Evolutionary conservation across 2,888 invertebrate genomes (phyloP), one percentile per base, ranked within the genome.

Genomic region (Carcina quercana): DNA sequence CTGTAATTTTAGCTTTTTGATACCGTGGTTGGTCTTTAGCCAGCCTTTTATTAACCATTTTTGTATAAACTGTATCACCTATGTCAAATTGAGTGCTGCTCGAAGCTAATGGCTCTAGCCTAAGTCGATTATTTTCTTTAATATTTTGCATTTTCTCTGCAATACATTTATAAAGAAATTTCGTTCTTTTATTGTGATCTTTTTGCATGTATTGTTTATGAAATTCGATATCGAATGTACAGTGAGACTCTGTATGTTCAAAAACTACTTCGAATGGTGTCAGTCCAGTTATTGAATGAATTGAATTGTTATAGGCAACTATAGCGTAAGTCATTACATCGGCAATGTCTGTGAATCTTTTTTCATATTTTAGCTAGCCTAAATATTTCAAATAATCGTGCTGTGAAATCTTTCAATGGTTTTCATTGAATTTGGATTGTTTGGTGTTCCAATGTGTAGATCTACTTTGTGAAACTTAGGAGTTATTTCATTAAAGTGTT

Each of bases 271-370:
- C 27, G 11, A 27, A 27, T 13, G 26, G 27, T 1, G 28, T 33
- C 2, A 33, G 13, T 13, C 11, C 10, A n/a, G 28, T 25, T 10
- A 10, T 4, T 10, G 24, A n/a, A 17, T 32, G 28, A 11, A 50
- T 53, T 0, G 44, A 37, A 14, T 53, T 24, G 25, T 53, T 55
- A 13, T 52, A 52, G n/a, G 48, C 35, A 38, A 47, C 43, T 7
- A 50, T 36, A 0, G 50, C 26, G 17, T 47, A 53, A 0, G 43
- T 48, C 51, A 53, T 56, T 1, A 49, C 42, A 0, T 38, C 30
- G 15, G 42, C 37, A 2, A 44, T 45, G 30, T 50, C 50, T 2
- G 35, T 37, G 5, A 33, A 19, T 19, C 41, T 47, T 11, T 33
- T 13, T 29, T 51, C 42, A 15, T 50, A 50, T 32, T 51, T 53